Percentiles rank a stretch among this genome's conserved stretches.
Evolutionary conservation across 2,797 vertebrate genomes (phyloP).

Genomic region (Phoeniculus purpureus): DNA sequence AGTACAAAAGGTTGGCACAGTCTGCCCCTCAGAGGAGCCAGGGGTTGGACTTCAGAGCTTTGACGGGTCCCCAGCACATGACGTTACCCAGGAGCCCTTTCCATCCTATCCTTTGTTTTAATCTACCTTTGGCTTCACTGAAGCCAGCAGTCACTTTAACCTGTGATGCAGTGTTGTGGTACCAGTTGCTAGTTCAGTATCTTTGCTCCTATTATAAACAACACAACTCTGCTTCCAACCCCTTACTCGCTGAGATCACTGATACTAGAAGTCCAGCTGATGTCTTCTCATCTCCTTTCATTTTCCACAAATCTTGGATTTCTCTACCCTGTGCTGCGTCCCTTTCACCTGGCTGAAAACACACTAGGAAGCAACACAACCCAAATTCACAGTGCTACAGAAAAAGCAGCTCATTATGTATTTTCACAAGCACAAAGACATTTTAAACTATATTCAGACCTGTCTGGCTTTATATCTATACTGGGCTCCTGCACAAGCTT

Average conservation of each 20-base stretch:
- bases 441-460: not conserved
- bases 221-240: not conserved
- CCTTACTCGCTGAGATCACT: not conserved
- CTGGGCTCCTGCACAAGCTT: not conserved
- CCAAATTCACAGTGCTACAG: not conserved
- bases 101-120: not conserved
- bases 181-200: not conserved
- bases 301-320: not conserved
- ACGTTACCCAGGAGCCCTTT: not conserved
- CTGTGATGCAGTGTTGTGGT: too few species aligned
- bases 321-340: not conserved
- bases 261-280: not conserved
- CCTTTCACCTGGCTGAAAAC: not conserved
- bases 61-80: not conserved
- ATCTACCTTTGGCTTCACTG: not conserved
- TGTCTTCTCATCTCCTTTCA: not conserved
- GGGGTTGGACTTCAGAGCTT: not conserved
- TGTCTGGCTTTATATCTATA: not conserved
- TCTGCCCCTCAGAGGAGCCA: accelerated
- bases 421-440: not conserved
- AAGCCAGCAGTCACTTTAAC: not conserved
- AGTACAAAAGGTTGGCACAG: not conserved
- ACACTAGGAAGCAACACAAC: not conserved
- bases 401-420: not conserved
- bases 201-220: not conserved